Evolutionary conservation across 2,888 invertebrate species (phyloP), one percentile per base, ranked within the genome.

Genomic region (Trachelus tabidus): DNA sequence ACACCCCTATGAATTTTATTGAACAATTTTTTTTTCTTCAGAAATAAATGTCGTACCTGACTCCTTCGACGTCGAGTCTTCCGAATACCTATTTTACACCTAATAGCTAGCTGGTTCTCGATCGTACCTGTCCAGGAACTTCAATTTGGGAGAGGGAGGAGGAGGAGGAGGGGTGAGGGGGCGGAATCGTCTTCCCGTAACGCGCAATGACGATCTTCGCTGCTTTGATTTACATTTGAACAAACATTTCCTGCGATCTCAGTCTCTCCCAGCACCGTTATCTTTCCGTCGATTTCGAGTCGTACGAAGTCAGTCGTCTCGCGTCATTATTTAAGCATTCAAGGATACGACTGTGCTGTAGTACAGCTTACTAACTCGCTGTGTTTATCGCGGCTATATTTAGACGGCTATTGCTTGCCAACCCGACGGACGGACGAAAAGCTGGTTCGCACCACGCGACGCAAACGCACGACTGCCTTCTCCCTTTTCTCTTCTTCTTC

Each of bases 301-400:
- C 56, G 56, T 56, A 56, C 56, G 56, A 56, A 56, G 23, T 81
- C 81, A 78, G 80, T 56, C 77, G 75, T 82, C 79, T 81, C 75
- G 79, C 79, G 80, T 80, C 78, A 82, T 80, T 82, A 82, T 81
- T 81, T 80, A 77, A 82, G 79, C 82, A 84, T 83, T 83, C 83
- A 83, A 82, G 81, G 83, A 84, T 84, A 82, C 80, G 80, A 81
- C 56, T 56, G 56, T 80, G 82, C 77, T 84, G 34, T 34, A 85
- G 83, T 84, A 80, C 82, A 85, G 84, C 85, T 86, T 85, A 87
- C 88, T 88, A 89, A 89, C 88, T 88, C 88, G 85, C 85, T 84
- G 86, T 90, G 88, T 90, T 90, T 90, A 90, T 90, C 90, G 89
- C 84, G 81, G 87, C 89, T 90, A 90, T 89, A 89, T 90, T 89